Evolutionary conservation across 2,888 invertebrate species (phyloP), one percentile per base, ranked within the genome.

Genomic region (Heteromyza rotundicornis): DNA sequence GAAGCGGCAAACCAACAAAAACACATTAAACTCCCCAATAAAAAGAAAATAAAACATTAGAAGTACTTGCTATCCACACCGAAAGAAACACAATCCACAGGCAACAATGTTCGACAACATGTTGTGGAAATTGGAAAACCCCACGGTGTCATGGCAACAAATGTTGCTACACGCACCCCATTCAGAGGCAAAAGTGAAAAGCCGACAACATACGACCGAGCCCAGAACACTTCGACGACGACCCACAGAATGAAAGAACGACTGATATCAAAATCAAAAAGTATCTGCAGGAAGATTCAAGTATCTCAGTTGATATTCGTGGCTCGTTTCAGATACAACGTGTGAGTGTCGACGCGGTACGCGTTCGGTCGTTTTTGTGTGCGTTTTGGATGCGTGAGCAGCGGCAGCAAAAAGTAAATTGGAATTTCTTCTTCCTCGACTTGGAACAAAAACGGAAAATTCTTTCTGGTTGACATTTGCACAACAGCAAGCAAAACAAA

Each of bases 281-380:
- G 67, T 71, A 64, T 66, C 67, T 65, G 68, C 63, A 66, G 57
- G 67, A 63, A 69, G 70, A 68, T 68, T 64, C 70, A 57, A 68
- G 67, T 71, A 70, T 71, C 70, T 74, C 67, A 74, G 73, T 75
- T 75, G 62, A 68, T 68, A 69, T 69, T 68, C 68, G 72, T 71
- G 68, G 67, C 68, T 68, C 71, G 70, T 69, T 67, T 69, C 67
- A 64, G 68, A 68, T 68, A 68, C 66, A 70, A 68, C 68, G 63
- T 53, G 8, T 50, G 2, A n/a, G 62, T 49, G 8, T 12, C n/a
- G 40, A n/a, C 12, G 50, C n/a, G 19, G 20, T 12, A 2, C 14
- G 20, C 23, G 50, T 19, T 50, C 50, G 16, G 20, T 3, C 3
- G 20, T 19, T 14, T 50, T 50, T 50, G 8, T 23, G 50, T 19